phyloP scores from a whole-genome alignment of 2,797 vertebrate genomes.

The Danio choprae region DNA sequence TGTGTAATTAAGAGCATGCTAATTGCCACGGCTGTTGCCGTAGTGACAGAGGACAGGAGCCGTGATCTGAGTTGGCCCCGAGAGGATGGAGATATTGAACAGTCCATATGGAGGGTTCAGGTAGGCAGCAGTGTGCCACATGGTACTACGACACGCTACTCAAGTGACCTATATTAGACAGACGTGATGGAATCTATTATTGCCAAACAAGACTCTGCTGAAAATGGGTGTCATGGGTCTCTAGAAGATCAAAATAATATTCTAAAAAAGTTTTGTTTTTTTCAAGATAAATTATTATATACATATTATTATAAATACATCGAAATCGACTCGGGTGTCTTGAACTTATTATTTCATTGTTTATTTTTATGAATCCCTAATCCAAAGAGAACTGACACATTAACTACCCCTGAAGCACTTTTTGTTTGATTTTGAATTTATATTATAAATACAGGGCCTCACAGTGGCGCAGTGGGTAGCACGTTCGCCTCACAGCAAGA shows the following conservation, averaged over 20 bases:
- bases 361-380: too few relatives aligned
- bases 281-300: too few relatives aligned
- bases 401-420: too few relatives aligned
- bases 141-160: conserved; percentile 15
- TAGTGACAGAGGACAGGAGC: conserved; percentile 58
- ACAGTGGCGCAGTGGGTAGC: too few relatives aligned
- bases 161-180: conserved; percentile 37
- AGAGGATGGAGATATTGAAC: conserved; percentile 34
- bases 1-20: conserved; percentile 60
- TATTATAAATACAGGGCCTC: too few relatives aligned
- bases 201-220: conserved; percentile 28
- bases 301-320: too few relatives aligned
- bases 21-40: conserved; percentile 59
- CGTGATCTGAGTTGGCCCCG: conserved; percentile 36
- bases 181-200: conserved; percentile 36
- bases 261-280: too few relatives aligned
- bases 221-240: not conserved
- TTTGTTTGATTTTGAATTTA: too few relatives aligned
- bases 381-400: too few relatives aligned
- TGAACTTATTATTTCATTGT: too few relatives aligned
- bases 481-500: too few relatives aligned
- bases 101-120: conserved; percentile 55
- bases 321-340: too few relatives aligned
- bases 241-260: not conserved
- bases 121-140: conserved; percentile 26